phyloP scores from a whole-genome alignment of 2,113 vertebrate species.

The Corythaixoides concolor region DNA sequence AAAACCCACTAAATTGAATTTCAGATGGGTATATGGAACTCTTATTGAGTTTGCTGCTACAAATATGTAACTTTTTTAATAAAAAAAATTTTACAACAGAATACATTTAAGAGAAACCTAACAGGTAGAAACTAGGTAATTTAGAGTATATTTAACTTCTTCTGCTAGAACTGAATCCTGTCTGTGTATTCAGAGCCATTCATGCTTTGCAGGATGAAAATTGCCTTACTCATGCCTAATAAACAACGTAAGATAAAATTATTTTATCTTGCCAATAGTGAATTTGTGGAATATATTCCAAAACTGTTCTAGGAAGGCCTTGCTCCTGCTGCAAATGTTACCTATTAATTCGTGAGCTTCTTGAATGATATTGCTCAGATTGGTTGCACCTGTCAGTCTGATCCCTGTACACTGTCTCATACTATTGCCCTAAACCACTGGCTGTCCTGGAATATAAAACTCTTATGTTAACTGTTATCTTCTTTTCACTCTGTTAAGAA shows the following conservation, averaged over 20 bases:
- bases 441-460: neutral
- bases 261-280: neutral
- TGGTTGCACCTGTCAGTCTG: neutral
- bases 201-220: neutral
- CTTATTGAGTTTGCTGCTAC: neutral
- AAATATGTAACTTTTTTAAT: neutral
- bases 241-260: neutral
- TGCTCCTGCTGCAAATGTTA: neutral
- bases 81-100: neutral
- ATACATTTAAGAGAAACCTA: neutral
- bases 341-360: neutral
- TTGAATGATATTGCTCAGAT: neutral
- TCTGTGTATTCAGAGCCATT: neutral
- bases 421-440: neutral
- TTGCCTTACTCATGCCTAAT: neutral
- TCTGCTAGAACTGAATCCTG: neutral
- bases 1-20: neutral
- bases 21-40: neutral
- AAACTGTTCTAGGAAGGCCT: neutral
- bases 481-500: neutral
- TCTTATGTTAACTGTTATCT: too few relatives aligned
- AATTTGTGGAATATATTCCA: neutral
- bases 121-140: neutral
- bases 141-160: neutral
- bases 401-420: neutral